phyloP scores from a whole-genome alignment of 2,113 vertebrate species.

The Trinectes maculatus region DNA sequence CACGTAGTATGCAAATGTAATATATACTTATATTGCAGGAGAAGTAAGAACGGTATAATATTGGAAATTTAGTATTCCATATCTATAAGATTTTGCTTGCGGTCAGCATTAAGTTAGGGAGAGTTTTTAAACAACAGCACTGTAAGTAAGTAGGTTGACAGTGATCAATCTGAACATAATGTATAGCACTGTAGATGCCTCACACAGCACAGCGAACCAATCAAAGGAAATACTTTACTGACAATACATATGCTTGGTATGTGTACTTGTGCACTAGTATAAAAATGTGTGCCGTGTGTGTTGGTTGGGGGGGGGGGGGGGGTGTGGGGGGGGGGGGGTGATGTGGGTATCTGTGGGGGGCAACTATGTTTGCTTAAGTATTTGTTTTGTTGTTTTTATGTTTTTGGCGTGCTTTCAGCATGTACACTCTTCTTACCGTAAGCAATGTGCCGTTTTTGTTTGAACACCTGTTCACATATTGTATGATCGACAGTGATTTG shows the following conservation, averaged over 20 bases:
- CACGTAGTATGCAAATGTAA: neutral
- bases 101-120: no score
- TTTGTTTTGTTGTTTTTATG: constrained; percentile 78
- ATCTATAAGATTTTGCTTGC: no score
- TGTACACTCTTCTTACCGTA: constrained; percentile 63
- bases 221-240: constrained; percentile 70
- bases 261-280: constrained; percentile 47
- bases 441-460: constrained; percentile 78
- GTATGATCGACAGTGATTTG: constrained; percentile 76
- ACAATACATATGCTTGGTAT: constrained; percentile 57
- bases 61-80: no score
- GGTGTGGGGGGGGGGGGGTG: neutral
- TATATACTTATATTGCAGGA: neutral
- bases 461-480: constrained; percentile 84
- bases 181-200: constrained; percentile 1
- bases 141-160: no score
- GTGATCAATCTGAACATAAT: constrained; percentile 1
- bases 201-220: constrained; percentile 20
- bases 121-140: constrained; percentile 1
- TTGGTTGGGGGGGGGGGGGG: neutral
- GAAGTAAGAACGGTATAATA: no score
- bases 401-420: constrained; percentile 71
- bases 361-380: constrained; percentile 67
- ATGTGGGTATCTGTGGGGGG: neutral
- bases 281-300: constrained; percentile 38